Base-by-base conservation (phyloP, 2,113 vertebrate species). In the Enhydra lutris region DNA sequence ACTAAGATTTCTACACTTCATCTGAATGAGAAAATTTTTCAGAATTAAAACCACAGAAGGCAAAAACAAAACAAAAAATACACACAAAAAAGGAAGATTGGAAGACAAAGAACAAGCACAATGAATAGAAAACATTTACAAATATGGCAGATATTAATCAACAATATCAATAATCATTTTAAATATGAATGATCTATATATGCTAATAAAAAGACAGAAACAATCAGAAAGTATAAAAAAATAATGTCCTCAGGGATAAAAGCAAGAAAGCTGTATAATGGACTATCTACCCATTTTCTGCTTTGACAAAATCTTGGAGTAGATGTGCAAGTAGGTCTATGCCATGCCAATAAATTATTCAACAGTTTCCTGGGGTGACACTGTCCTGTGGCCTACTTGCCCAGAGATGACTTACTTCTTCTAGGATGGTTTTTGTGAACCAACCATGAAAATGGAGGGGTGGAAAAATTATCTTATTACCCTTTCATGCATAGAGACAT, bases 131-230 rank as follows among this genome's bases (percentile, higher is more conserved):
- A 57, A 73, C 17, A 3, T 57, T 82, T 39, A 57, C 18, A 89
- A 78, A 78, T 63, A 89, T 63, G 39, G 20, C 47, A 89, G 55
- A 47, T 78, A 89, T 78, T n/a, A 78, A 63, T 21, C 71, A 89
- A 78, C 1, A 47, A 47, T 63, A 21, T 57, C 52, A 55, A 55
- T 55, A 55, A 55, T 55, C 52, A 55, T 55, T 55, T 55, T 18
- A 55, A 55, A 55, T 55, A 55, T 55, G 52, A 55, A 55, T 55
- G 15, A 6, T 36, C 67, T 69, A 69, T 34, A 36, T 69, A 69
- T 36, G 67, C 67, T 69, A n/a, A n/a, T 69, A 69, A 20, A 69
- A 69, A 69, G 50, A 52, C 14, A 52, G 50, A 52, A 15, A n/a
- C 65, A 67, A 55, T 18, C 17, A 55, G 52, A 55, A 55, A 55